A percentile compares a stretch with the other conserved stretches of the same genome.
Evolutionary conservation across 2,797 vertebrate species (phyloP).

Genomic region (Chaunax sp.): DNA sequence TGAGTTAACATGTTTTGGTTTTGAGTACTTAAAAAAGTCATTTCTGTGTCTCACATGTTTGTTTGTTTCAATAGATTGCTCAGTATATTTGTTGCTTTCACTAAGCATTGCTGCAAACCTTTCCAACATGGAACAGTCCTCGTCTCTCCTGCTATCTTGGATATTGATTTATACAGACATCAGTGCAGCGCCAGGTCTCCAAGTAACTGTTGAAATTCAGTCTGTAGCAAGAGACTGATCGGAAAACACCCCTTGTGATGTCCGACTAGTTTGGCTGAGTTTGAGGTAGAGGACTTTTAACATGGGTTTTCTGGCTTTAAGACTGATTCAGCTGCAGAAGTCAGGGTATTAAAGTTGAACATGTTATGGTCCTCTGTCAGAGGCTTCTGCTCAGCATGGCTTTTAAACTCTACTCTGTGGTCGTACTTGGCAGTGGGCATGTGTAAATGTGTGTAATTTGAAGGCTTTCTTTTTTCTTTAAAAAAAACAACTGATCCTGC

Average conservation of each 20-base stretch:
- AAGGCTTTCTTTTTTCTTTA: constrained; percentile 25
- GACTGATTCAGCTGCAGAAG: constrained; percentile 47
- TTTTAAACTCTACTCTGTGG: constrained; percentile 64
- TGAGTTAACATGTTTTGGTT: no score
- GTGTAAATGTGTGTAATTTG: constrained; percentile 60
- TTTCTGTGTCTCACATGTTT: no score
- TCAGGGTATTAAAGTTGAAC: constrained; percentile 40
- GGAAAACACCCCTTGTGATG: not conserved
- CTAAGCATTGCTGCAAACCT: no score
- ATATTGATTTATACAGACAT: no score
- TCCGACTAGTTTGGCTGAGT: constrained; percentile 5
- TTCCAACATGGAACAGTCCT: not conserved
- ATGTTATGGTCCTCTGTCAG: constrained; percentile 47
- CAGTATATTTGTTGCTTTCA: no score
- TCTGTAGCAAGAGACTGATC: constrained; percentile 8
- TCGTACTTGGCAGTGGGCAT: constrained; percentile 64
- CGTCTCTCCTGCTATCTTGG: not conserved
- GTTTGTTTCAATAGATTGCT: no score
- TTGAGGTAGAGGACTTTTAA: constrained; percentile 17
- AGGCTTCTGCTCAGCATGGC: constrained; percentile 40
- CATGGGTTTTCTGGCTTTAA: constrained; percentile 31
- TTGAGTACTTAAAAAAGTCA: no score
- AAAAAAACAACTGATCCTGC: constrained; percentile 23
- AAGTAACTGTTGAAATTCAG: constrained; percentile 23
- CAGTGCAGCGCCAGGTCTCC: no score